These are phyloP conservation scores for Rhizomys pruinosus DNA, from an alignment of 2,113 vertebrate species.

Conservation along the genomic window DNA sequence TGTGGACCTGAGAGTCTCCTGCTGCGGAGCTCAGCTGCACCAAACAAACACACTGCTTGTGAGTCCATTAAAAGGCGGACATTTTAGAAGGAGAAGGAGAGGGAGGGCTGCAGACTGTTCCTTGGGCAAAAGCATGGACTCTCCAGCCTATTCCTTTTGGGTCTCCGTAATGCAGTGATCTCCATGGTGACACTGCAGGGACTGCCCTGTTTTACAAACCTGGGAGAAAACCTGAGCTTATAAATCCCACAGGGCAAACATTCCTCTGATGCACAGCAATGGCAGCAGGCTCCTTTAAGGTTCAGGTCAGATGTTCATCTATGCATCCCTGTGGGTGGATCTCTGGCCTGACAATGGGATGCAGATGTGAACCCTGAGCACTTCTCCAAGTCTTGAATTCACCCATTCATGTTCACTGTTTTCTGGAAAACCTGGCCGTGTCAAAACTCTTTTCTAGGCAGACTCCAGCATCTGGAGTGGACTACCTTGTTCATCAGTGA, in stretches of 20 bases:
- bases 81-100: constrained; percentile 23
- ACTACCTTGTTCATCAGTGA: neutral
- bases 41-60: constrained; percentile 63
- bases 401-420: neutral
- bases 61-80: constrained; percentile 57
- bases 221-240: neutral
- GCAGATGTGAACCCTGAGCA: neutral
- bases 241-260: neutral
- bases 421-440: neutral
- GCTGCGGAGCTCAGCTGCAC: constrained; percentile 65
- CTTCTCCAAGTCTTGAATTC: neutral
- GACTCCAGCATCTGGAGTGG: neutral
- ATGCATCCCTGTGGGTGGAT: neutral
- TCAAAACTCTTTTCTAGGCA: neutral
- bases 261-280: neutral
- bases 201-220: neutral
- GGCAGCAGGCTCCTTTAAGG: neutral
- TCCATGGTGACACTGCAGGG: neutral
- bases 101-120: neutral
- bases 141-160: neutral
- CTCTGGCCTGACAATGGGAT: neutral
- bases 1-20: constrained; percentile 61
- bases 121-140: neutral
- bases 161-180: neutral
- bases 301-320: neutral